Percentiles rank a stretch among this genome's conserved stretches.
Evolutionary conservation across 2,888 invertebrate genomes (phyloP).

Genomic region (Coremacera marginata): DNA sequence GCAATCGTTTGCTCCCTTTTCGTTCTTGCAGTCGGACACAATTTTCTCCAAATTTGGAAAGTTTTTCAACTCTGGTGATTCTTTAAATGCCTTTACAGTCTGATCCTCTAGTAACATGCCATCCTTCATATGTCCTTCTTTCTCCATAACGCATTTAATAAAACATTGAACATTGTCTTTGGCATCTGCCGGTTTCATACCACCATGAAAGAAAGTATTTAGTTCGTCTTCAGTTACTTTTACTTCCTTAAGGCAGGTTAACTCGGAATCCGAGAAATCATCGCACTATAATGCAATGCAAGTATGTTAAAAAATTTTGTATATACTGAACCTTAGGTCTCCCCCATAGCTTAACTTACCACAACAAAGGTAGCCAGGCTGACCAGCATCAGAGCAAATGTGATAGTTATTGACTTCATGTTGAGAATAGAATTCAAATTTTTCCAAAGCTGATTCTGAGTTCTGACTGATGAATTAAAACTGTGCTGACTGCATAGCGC

Average conservation of each 20-base stretch:
- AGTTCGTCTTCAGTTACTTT: constrained; percentile 53
- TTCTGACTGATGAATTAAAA: not conserved
- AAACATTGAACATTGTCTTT: constrained; percentile 60
- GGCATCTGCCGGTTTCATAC: constrained; percentile 50
- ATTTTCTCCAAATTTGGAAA: constrained; percentile 52
- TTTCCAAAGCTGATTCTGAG: too few species aligned
- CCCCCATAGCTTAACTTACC: not conserved
- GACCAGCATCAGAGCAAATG: not conserved
- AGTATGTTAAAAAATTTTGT: not conserved
- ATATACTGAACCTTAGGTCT: not conserved
- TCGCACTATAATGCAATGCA: too few species aligned
- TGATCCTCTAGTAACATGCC: constrained; percentile 56
- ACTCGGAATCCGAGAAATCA: not conserved
- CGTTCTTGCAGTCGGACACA: constrained; percentile 56
- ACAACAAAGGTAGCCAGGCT: not conserved
- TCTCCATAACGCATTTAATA: constrained; percentile 61
- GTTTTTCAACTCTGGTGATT: constrained; percentile 51
- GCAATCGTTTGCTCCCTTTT: constrained; percentile 59
- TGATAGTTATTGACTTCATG: not conserved
- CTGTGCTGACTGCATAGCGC: not conserved
- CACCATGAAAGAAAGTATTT: constrained; percentile 47
- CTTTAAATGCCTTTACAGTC: constrained; percentile 46
- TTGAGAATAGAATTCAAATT: not conserved
- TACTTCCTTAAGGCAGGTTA: constrained; percentile 53
- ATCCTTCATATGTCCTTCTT: constrained; percentile 56